A percentile compares a stretch with the other conserved stretches of the same genome.
phyloP scores from a whole-genome alignment of 2,797 vertebrate species.

The Molossus molossus region DNA sequence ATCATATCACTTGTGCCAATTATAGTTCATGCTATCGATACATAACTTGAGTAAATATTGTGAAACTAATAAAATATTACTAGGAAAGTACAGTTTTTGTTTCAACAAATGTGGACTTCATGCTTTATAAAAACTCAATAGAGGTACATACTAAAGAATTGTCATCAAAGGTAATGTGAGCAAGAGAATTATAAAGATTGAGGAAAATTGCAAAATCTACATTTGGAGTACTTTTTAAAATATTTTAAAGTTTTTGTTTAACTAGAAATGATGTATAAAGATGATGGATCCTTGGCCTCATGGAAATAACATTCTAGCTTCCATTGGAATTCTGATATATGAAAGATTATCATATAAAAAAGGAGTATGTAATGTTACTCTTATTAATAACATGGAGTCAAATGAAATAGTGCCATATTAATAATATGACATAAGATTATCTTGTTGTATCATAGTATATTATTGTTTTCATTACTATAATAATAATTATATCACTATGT shows the following conservation, averaged over 20 bases:
- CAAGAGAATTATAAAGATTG: neutral
- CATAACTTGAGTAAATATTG: conserved; percentile 4
- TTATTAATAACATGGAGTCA: neutral
- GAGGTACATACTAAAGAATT: neutral
- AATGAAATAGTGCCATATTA: conserved; percentile 13
- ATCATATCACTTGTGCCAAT: neutral
- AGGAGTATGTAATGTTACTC: neutral
- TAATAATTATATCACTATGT: neutral
- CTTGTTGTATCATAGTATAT: neutral
- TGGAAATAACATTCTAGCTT: neutral
- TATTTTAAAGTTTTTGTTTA: conserved; percentile 48
- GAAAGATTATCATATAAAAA: conserved; percentile 6
- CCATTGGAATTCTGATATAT: neutral
- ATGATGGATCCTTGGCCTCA: neutral
- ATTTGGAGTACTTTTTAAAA: conserved; percentile 37
- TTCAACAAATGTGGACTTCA: neutral
- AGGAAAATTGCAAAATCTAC: neutral
- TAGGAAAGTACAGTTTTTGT: neutral
- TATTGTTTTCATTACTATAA: neutral
- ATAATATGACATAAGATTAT: neutral
- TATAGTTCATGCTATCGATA: neutral
- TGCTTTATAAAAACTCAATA: neutral
- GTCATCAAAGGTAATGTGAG: neutral
- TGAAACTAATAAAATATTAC: neutral
- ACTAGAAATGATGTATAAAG: neutral